Base-by-base conservation (phyloP, 2,888 invertebrate genomes). In the Aproaerema taeniolella region DNA sequence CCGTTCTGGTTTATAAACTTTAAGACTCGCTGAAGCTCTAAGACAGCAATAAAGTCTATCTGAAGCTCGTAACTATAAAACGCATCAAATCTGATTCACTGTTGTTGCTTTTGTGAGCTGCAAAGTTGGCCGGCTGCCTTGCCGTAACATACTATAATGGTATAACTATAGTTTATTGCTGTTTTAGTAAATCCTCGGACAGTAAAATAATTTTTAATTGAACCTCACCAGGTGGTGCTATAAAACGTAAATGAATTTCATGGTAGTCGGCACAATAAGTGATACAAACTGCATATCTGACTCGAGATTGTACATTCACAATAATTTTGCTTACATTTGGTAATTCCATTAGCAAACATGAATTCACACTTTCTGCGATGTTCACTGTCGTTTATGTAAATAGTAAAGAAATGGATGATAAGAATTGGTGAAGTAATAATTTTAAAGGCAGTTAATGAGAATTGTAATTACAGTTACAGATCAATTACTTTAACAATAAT, bases 181-280 rank as follows among this genome's bases (percentile, higher is more conserved):
- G 60, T 68, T 74, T 72, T 71, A 72, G 70, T 78, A 71, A 74
- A 74, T 67, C 58, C 45, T 47, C 51, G 58, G 63, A 60, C 65
- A 57, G 60, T 77, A 70, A 74, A 78, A 72, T 68, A 64, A 65
- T 69, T 75, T 71, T 78, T 77, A 74, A 81, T 81, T 79, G 63
- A 77, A 65, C 58, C 51, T 55, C 46, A 61, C 69, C 78, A 76
- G 79, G 79, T 80, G 80, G 62, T 59, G 49, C 45, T 61, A 69
- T 75, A 74, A 63, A 74, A 66, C 11, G 24, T 32, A 25, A 24
- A 24, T 13, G 10, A 33, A 33, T 33, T 25, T 33, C 11, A 39
- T 20, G 31, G 12, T 28, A 16, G 24, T 31, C 37, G 30, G 11
- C n/a, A 13, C 25, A 17, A 17, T 16, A 32, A 16, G 4, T 32